Evolutionary conservation across 2,888 invertebrate genomes (phyloP), one percentile per base, ranked within the genome.

Genomic region (Epinotia demarniana): DNA sequence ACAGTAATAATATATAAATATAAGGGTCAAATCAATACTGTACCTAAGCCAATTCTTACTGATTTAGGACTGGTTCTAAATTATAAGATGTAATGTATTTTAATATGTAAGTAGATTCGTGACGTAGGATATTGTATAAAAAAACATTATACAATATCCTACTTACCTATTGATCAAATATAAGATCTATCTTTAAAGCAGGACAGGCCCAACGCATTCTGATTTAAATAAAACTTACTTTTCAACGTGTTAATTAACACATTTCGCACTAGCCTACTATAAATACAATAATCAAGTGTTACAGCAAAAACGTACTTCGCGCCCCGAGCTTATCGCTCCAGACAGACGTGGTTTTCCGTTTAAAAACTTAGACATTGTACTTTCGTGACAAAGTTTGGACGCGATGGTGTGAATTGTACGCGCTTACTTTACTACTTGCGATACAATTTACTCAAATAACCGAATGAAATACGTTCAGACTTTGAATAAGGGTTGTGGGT

Each of bases 291-390:
- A 67, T 57, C 55, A 57, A 39, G 33, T 18, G 23, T n/a, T 66
- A 27, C 12, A 57, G 55, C 55, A 67, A 67, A 67, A 57, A 67
- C 67, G 12, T 33, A 39, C 55, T 39, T 55, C 57, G 16, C 33
- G 57, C 63, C 63, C 33, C 53, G 27, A n/a, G 55, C 67, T 55
- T 57, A 55, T 55, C 33, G 61, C 61, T 27, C 39, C 19, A 0
- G 55, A 39, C 55, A 61, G n/a, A 33, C 33, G 61, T 33, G 33
- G 55, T 11, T 57, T 67, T 57, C 67, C 67, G 67, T 8, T 33
- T 19, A 55, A 67, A 67, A 67, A 67, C 39, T 57, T 55, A 39
- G 67, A 55, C 67, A 39, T 67, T 53, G 6, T 27, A 33, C 18
- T 55, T 27, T 55, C 43, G 55, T 53, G 33, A 18, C 33, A 6